Percentiles rank a stretch among this genome's conserved stretches.
Conservation (phyloP, 2,113 vertebrate genomes). For the Indri indri region DNA sequence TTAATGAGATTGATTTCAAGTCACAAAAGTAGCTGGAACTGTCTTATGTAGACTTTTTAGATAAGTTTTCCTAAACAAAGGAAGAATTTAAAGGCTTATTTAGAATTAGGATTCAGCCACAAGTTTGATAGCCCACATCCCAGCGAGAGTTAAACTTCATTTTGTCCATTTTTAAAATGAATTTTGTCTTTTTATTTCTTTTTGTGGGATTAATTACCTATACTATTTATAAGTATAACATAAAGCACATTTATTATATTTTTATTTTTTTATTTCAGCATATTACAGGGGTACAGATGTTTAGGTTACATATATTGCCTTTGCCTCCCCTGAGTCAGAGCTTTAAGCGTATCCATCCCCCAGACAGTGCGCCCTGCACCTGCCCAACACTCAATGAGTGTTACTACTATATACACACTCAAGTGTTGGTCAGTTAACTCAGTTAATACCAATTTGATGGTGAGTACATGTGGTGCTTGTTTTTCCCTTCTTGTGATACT, state of each 20-base stretch:
- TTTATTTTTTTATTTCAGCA: too few relatives aligned
- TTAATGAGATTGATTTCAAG: neutral
- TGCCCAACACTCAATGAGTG: too few relatives aligned
- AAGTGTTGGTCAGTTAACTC: too few relatives aligned
- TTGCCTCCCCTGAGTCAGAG: too few relatives aligned
- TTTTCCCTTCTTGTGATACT: too few relatives aligned
- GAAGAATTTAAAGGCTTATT: neutral
- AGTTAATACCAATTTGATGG: too few relatives aligned
- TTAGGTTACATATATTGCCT: too few relatives aligned
- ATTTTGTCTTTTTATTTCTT: neutral
- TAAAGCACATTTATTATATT: neutral
- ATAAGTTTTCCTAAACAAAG: neutral
- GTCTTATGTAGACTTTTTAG: neutral
- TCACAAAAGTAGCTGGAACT: neutral
- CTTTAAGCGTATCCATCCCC: too few relatives aligned
- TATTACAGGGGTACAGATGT: too few relatives aligned
- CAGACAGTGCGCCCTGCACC: accelerated
- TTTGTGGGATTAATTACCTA: neutral
- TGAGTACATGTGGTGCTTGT: too few relatives aligned
- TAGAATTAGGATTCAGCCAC: neutral
- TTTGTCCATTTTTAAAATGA: neutral
- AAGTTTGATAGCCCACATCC: neutral
- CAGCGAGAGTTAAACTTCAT: neutral
- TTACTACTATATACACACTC: too few relatives aligned
- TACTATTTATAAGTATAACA: neutral